Conservation (phyloP, 2,113 vertebrate species). For the Axis porcinus region DNA sequence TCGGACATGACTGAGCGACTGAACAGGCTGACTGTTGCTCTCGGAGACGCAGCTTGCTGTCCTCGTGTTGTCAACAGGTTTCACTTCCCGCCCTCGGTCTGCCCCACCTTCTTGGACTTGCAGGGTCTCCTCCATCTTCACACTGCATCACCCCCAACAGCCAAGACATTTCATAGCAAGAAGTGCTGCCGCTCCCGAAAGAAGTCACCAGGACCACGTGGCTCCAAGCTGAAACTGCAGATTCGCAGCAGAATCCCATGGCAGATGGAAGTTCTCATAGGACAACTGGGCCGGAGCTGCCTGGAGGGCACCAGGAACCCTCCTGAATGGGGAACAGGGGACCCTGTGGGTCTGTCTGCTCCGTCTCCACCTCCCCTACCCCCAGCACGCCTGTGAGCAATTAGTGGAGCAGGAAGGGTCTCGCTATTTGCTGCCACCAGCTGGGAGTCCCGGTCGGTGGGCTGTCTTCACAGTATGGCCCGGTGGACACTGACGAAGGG, state of each 20-base stretch:
- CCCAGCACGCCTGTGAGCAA: background rate
- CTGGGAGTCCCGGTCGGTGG: background rate
- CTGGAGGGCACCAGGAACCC: background rate
- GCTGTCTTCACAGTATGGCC: background rate
- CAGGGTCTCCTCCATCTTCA: background rate
- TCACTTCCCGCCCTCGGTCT: background rate
- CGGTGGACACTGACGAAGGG: background rate
- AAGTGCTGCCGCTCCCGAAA: background rate
- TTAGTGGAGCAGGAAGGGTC: background rate
- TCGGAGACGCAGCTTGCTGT: background rate
- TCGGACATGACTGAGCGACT: background rate
- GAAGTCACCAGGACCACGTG: background rate
- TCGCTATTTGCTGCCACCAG: background rate
- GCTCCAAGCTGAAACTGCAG: background rate
- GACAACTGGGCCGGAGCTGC: background rate
- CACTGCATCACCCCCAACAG: background rate
- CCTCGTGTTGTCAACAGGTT: background rate
- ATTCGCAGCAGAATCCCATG: fast-evolving
- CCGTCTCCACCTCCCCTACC: background rate
- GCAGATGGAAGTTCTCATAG: background rate
- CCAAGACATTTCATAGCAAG: background rate
- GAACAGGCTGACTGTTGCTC: background rate
- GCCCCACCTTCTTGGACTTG: background rate
- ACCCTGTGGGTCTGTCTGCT: fast-evolving
- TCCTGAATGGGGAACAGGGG: background rate